These are phyloP conservation scores for Eupithecia exiguata DNA, from an alignment of 2,888 invertebrate genomes.

Conservation along the genomic window DNA sequence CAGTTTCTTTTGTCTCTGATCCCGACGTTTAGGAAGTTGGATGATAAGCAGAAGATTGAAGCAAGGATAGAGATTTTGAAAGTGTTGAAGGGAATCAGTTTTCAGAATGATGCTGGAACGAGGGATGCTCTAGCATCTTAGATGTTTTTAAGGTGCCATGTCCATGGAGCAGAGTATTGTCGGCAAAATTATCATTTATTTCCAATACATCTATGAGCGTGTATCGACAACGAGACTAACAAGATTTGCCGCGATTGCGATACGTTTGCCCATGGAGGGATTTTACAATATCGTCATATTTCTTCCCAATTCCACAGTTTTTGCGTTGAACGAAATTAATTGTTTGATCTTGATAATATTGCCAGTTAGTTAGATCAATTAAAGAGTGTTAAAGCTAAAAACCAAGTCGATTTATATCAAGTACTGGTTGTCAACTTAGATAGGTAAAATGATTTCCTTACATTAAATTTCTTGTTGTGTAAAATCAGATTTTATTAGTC, in stretches of 20 bases:
- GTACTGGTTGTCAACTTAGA: background rate
- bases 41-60: slow-evolving; percentile 61
- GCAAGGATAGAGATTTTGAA: slow-evolving; percentile 65
- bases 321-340: background rate
- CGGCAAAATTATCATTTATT: background rate
- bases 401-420: background rate
- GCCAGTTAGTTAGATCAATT: background rate
- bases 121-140: slow-evolving; percentile 5
- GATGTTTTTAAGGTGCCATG: background rate
- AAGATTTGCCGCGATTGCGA: background rate
- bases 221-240: background rate
- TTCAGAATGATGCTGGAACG: slow-evolving; percentile 45
- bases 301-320: background rate
- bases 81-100: slow-evolving; percentile 57
- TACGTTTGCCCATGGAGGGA: background rate
- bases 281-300: background rate
- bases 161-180: background rate
- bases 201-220: background rate
- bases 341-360: background rate
- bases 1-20: slow-evolving; percentile 66
- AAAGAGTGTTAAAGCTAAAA: background rate
- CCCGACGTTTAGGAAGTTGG: slow-evolving; percentile 61
- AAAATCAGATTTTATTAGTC: background rate
- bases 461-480: background rate
- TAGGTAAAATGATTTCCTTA: background rate